These are phyloP conservation scores for Axis porcinus DNA, from an alignment of 2,113 vertebrate genomes.

Conservation along the genomic window DNA sequence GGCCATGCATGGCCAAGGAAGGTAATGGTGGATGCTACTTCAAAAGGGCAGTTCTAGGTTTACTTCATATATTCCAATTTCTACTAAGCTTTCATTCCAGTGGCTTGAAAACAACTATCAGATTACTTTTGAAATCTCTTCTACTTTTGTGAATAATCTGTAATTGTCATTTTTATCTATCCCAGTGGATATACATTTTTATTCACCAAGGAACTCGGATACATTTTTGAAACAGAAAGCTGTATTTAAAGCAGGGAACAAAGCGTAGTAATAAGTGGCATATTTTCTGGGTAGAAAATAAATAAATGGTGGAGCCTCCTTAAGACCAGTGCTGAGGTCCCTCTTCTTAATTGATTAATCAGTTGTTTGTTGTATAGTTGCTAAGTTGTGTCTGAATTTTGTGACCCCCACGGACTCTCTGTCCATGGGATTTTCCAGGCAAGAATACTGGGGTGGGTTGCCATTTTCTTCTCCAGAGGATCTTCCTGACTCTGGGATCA, in stretches of 20 bases:
- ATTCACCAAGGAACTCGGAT: neutral
- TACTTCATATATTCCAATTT: neutral
- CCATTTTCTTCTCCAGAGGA: neutral
- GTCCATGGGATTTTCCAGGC: neutral
- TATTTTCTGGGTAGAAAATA: slow-evolving; percentile 11
- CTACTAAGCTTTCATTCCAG: neutral
- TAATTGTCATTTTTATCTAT: neutral
- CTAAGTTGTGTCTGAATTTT: neutral
- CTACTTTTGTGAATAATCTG: neutral
- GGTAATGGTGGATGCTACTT: neutral
- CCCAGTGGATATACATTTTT: neutral
- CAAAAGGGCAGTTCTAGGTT: neutral
- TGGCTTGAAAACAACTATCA: neutral
- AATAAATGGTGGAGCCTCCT: neutral
- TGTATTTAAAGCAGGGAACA: slow-evolving; percentile 19
- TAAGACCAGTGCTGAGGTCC: neutral
- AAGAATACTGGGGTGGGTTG: neutral
- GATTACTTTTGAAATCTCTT: neutral
- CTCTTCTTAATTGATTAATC: slow-evolving; percentile 11
- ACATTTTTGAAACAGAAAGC: slow-evolving; percentile 17
- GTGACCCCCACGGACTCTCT: neutral
- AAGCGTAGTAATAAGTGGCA: neutral
- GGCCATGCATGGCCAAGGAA: rapidly evolving
- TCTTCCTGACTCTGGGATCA: neutral
- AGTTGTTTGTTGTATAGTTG: neutral